A percentile compares a stretch with the other conserved stretches of the same genome.
Evolutionary conservation across 2,888 invertebrate genomes (phyloP).

Genomic region (Cephus pulcher): DNA sequence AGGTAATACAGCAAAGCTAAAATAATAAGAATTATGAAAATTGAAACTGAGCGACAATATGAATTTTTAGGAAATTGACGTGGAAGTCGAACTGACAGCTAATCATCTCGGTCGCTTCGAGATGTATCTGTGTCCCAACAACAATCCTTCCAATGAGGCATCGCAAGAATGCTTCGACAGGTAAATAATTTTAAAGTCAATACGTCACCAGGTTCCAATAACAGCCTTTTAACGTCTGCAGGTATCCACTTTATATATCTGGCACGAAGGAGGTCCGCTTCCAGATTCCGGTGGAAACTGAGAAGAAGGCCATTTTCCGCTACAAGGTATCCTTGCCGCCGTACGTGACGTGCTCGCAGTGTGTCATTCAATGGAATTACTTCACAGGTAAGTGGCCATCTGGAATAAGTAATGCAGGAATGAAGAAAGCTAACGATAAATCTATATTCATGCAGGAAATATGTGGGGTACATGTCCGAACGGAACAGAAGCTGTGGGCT

Average conservation of each 20-base stretch:
- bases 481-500: constrained; percentile 88
- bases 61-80: constrained; percentile 77
- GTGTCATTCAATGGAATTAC: constrained; percentile 94
- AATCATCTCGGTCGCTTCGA: constrained; percentile 91
- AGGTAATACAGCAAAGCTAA: constrained; percentile 68
- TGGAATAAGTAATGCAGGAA: neutral
- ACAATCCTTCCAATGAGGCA: constrained; percentile 81
- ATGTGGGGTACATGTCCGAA: constrained; percentile 92
- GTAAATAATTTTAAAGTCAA: constrained; percentile 56
- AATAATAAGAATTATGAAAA: neutral
- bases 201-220: neutral
- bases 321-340: constrained; percentile 84
- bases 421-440: neutral
- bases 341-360: constrained; percentile 87
- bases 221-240: constrained; percentile 51
- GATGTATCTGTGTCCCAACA: constrained; percentile 87
- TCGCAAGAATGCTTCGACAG: constrained; percentile 86
- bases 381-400: constrained; percentile 74
- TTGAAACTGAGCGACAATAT: neutral
- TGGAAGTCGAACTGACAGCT: constrained; percentile 89
- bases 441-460: constrained; percentile 72
- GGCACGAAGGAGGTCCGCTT: constrained; percentile 79
- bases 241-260: constrained; percentile 79
- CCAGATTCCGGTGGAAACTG: constrained; percentile 78
- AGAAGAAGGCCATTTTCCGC: constrained; percentile 73